phyloP scores from a whole-genome alignment of 2,113 vertebrate species.

The chimpanzee (Pan troglodytes) region NHGRI_mPanTro3-v2.1_pri NC_072412.2:113226501-113227000 shows the following conservation, averaged over 20 bases:
- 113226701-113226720: not conserved
- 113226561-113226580: not conserved
- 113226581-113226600: not conserved
- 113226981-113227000: not conserved
- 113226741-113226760: not conserved
- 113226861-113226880: not conserved
- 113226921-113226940: not conserved
- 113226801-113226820: not conserved
- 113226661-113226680: not conserved
- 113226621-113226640: not conserved
- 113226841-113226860: not conserved
- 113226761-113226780: not conserved
- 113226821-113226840: not conserved
- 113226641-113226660: not conserved
- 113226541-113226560: not conserved
- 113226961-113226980: not conserved
- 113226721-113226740: constrained; percentile 2
- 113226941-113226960: not conserved
- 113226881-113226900: not conserved
- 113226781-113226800: not conserved
- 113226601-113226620: no score
- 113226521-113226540: not conserved
- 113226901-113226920: not conserved
- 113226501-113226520: not conserved
- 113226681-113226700: not conserved